Base-by-base conservation (phyloP, 2,888 invertebrate species). In the Pyrgus malvae region DNA sequence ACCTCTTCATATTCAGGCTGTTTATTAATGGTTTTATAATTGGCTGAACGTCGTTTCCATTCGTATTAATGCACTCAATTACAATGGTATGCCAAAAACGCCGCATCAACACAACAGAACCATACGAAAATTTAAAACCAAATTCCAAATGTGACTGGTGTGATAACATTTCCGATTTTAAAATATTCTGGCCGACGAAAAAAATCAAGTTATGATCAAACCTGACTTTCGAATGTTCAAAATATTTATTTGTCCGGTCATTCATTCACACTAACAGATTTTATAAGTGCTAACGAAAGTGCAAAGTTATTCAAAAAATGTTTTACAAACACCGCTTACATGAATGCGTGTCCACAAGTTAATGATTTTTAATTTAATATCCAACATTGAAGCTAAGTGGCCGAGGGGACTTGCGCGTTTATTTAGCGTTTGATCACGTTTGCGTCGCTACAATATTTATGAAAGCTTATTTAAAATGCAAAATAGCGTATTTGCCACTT, bases 1-100 rank as follows among this genome's bases (percentile, higher is more conserved):
- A 29, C 29, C 29, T n/a, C 11, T 11, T 29, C 29, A 7, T 14
- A 2, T 7, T 33, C 2, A 9, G 33, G 5, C 33, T 14, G 75
- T 78, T 78, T 80, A 83, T 85, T 82, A 85, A 86, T 83, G 79
- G 80, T 29, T 82, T 80, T 78, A 78, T 76, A 83, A 82, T 83
- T 80, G 80, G 70, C 64, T 61, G 66, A 68, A 74, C 78, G 85
- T 77, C 79, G 71, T 61, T 66, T 65, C 70, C 80, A 79, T 67
- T 72, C 70, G 67, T 71, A 71, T 76, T 76, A 69, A 69, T 69
- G 67, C 67, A 69, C 63, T 65, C 73, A 70, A 77, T 80, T 79
- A 76, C 69, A 42, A 55, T 55, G 59, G 48, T 44, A 55, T 57
- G 57, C 57, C 60, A 55, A 61, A 64, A 55, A 57, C 59, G 38